These are phyloP conservation scores for Myotis davidii DNA, from an alignment of 2,113 vertebrate genomes.

Conservation along the genomic window DNA sequence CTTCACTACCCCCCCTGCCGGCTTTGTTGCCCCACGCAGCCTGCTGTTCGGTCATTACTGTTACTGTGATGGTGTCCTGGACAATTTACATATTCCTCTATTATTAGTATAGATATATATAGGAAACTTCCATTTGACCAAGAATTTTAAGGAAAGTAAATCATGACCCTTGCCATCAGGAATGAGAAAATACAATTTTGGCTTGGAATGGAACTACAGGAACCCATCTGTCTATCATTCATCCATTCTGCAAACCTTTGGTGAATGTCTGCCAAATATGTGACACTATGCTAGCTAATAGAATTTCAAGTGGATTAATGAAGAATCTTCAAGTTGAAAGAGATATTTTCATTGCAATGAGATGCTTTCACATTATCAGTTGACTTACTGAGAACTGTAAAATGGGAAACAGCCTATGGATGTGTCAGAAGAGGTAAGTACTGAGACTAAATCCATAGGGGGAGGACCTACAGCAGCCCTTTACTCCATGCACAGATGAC, in stretches of 20 bases:
- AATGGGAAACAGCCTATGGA: background rate
- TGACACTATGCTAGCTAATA: background rate
- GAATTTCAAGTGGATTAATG: background rate
- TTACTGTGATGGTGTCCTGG: too few relatives aligned
- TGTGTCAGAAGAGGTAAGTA: background rate
- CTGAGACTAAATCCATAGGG: background rate
- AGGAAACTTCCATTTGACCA: background rate
- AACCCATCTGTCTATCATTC: background rate
- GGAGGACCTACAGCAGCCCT: background rate
- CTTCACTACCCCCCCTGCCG: too few relatives aligned
- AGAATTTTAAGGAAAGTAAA: background rate
- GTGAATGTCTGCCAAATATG: background rate
- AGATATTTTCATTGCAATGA: background rate
- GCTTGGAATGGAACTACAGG: constrained; percentile 7
- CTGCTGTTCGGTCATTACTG: too few relatives aligned
- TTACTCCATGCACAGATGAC: background rate
- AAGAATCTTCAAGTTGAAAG: background rate
- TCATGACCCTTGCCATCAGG: background rate
- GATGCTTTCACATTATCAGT: background rate
- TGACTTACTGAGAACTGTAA: background rate
- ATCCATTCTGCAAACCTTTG: background rate
- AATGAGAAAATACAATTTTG: background rate
- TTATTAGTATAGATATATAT: background rate
- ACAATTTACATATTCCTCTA: too few relatives aligned
- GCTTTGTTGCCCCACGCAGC: too few relatives aligned